A percentile compares a stretch with the other conserved stretches of the same genome.
phyloP scores from a whole-genome alignment of 1,140 invertebrate species.

The Penaeus japonicus region DNA sequence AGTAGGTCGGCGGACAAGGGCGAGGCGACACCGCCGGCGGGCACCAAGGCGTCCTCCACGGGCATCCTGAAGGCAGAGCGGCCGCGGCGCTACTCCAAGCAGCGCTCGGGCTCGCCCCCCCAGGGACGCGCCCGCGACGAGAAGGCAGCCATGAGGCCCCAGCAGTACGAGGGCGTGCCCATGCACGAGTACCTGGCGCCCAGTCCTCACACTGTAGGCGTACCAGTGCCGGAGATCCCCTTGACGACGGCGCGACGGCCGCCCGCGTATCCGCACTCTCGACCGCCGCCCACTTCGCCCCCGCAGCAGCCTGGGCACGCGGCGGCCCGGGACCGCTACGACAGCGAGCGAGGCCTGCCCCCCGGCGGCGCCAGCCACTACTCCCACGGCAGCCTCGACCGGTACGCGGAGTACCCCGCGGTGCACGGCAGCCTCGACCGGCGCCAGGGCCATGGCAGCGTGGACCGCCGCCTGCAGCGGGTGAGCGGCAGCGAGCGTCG shows the following conservation, averaged over 20 bases:
- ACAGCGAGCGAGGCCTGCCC: background rate
- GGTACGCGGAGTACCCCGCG: background rate
- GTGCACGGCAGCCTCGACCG: background rate
- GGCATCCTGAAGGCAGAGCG: background rate
- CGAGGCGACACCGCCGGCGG: background rate
- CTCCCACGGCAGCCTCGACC: background rate
- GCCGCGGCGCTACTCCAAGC: background rate
- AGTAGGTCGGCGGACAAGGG: background rate
- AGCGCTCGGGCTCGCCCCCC: background rate
- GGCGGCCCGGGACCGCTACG: background rate
- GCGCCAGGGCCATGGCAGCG: background rate
- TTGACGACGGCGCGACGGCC: background rate
- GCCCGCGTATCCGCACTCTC: background rate
- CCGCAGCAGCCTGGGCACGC: background rate
- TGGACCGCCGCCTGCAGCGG: background rate
- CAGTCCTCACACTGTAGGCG: conserved; percentile 19
- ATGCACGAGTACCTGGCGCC: conserved; percentile 12
- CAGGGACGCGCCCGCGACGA: background rate
- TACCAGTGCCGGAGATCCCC: conserved; percentile 3
- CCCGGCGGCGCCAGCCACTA: background rate
- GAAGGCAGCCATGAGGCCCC: background rate
- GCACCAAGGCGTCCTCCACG: background rate
- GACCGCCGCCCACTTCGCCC: background rate
- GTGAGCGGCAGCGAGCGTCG: background rate
- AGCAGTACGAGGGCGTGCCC: conserved; percentile 9